Percentiles rank a stretch among this genome's conserved stretches.
Conservation (phyloP, 92 coral and sea anemone species). For the Porites cylindrica region DNA sequence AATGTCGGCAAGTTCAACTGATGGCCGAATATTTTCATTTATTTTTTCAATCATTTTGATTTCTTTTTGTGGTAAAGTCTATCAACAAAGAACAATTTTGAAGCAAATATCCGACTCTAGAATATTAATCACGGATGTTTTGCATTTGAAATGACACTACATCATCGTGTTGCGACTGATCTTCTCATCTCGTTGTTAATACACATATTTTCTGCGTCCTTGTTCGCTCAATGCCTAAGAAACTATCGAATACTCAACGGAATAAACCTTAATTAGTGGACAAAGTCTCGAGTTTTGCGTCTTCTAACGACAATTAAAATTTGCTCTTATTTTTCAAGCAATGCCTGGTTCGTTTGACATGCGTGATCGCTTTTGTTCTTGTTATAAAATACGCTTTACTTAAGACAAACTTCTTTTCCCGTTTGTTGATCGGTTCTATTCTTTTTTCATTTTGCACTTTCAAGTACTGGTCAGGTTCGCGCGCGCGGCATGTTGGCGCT, state of each 20-base stretch:
- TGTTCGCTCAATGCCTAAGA: neutral
- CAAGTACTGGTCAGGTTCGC: neutral
- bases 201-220: constrained; percentile 20
- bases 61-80: constrained; percentile 6
- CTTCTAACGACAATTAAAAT: neutral
- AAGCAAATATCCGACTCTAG: constrained; percentile 29
- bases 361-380: constrained; percentile 11
- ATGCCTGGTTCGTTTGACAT: constrained; percentile 9
- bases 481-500: constrained; percentile 1
- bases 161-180: neutral
- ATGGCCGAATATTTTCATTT: neutral
- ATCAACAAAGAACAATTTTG: constrained; percentile 17
- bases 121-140: constrained; percentile 20
- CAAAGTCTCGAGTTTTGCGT: neutral
- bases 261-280: constrained; percentile 13
- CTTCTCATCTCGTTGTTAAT: neutral
- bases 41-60: neutral
- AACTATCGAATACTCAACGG: neutral
- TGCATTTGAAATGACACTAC: neutral
- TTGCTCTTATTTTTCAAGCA: neutral
- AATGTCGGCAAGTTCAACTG: neutral
- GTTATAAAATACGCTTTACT: constrained; percentile 16
- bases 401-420: neutral
- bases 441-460: neutral
- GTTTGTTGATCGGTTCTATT: constrained; percentile 4